These are phyloP conservation scores for Hipparchia semele DNA, from an alignment of 2,888 invertebrate genomes.

Conservation along the genomic window DNA sequence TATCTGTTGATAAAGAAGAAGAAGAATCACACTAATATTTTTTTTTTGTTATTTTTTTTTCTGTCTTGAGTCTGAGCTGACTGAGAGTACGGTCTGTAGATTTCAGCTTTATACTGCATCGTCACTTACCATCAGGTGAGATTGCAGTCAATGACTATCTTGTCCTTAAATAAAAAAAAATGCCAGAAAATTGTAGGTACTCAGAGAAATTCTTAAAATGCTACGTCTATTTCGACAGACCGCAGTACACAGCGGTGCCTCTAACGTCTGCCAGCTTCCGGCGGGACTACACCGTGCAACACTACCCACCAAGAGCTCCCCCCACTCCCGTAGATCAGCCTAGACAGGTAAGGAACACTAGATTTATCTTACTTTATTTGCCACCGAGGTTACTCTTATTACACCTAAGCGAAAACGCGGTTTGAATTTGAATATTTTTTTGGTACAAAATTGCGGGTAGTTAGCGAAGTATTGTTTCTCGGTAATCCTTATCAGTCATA, in stretches of 20 bases:
- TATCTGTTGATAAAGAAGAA: too few species aligned
- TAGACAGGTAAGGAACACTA: slow-evolving; percentile 61
- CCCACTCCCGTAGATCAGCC: slow-evolving; percentile 65
- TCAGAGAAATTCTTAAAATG: neutral
- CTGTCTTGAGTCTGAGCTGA: too few species aligned
- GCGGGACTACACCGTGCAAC: slow-evolving; percentile 64
- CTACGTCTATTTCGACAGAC: slow-evolving; percentile 47
- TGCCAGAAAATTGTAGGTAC: neutral
- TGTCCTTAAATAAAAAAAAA: too few species aligned
- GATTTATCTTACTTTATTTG: neutral
- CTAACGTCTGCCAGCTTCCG: slow-evolving; percentile 59
- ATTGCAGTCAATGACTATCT: too few species aligned
- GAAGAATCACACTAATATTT: too few species aligned
- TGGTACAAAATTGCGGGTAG: neutral
- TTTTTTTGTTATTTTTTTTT: too few species aligned
- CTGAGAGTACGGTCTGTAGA: too few species aligned
- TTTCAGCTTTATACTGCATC: too few species aligned
- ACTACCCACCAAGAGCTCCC: slow-evolving; percentile 65
- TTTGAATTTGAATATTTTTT: neutral
- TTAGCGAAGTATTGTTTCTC: neutral
- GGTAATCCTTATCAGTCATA: too few species aligned
- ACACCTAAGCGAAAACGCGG: neutral
- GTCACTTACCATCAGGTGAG: too few species aligned
- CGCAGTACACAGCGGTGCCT: slow-evolving; percentile 57
- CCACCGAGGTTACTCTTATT: too few species aligned